A percentile compares a stretch with the other conserved stretches of the same genome.
Conservation (phyloP, 30 jellyfish, hydroid and myxozoan species). For the Nemopilema nomurai region DNA sequence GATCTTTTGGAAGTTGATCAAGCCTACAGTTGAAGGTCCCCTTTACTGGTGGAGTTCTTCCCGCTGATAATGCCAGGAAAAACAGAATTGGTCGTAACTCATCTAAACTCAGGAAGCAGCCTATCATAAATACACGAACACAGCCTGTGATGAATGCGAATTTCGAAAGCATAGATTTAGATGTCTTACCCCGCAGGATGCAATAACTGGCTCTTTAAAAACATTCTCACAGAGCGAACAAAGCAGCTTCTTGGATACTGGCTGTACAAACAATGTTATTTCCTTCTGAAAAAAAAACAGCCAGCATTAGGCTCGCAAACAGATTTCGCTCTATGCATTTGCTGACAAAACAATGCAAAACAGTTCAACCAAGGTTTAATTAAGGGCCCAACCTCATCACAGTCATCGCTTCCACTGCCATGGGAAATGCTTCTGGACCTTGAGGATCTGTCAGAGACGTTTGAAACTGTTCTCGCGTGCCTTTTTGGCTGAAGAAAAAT, state of each 20-base stretch:
- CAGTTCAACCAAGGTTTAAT: no score
- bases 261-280: constrained; percentile 75
- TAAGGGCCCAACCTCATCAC: constrained; percentile 28
- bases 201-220: constrained; percentile 87
- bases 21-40: no score
- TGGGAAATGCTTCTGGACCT: constrained; percentile 64
- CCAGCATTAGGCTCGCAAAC: no score
- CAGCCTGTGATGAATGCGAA: no score
- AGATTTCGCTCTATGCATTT: no score
- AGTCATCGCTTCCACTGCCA: constrained; percentile 49
- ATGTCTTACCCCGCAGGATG: constrained; percentile 86
- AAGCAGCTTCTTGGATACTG: constrained; percentile 76
- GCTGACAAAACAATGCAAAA: no score
- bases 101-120: no score
- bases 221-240: constrained; percentile 84
- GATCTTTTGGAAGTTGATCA: background rate
- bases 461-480: constrained; percentile 50
- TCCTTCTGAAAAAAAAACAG: constrained; percentile 34
- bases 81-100: no score
- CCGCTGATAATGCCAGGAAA: no score
- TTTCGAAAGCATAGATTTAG: no score
- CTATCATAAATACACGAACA: no score
- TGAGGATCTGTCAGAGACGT: constrained; percentile 41
- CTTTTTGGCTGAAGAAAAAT: constrained; percentile 49
- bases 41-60: no score